Evolutionary conservation across 37 sponge, comb jelly and placozoan species (phyloP), one percentile per base, ranked within the genome.

Genomic region (Trichoplax adhaerens): DNA sequence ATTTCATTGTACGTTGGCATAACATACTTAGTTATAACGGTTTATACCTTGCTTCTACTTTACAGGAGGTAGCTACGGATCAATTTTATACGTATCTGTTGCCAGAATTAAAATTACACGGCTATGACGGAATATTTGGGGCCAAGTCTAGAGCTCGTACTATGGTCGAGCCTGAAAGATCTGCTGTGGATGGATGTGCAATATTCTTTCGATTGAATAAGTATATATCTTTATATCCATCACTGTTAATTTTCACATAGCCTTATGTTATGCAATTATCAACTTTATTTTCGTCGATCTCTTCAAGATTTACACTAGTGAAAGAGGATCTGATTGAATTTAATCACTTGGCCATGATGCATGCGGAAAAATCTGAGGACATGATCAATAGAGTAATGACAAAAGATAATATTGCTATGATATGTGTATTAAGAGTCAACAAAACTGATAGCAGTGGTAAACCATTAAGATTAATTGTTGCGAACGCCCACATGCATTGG

Each of bases 401-500:
- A 5, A 76, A 90, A 55, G 97, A 95, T 70, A 95, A 95, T 76
- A 85, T 95, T 56, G 88, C 88, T 0, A 82, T 88, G 5, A 86
- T 80, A 12, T 82, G 77, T 58, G 80, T 91, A 8, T 74, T 95
- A 29, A 84, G 87, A 58, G 73, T 73, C 62, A 58, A 73, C 29
- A 29, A 29, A 29, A 29, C 55, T 2, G 53, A 47, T 69, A 53
- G 57, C 50, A 58, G 61, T 50, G 8, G 8, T 2, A 69, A 55
- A 48, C 74, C 77, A 3, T 84, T 78, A 50, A 79, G 90, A 58
- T 50, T 95, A 48, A 65, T 95, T 3, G 88, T 95, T 5, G 74
- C 88, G 69, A 95, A 95, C 63, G 81, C 86, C 46, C 97, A 95
- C 88, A 95, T 95, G 48, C 88, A 90, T 78, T 95, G 97, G 97